phyloP scores from a whole-genome alignment of 2,888 invertebrate species.

The Unio delphinus region DNA sequence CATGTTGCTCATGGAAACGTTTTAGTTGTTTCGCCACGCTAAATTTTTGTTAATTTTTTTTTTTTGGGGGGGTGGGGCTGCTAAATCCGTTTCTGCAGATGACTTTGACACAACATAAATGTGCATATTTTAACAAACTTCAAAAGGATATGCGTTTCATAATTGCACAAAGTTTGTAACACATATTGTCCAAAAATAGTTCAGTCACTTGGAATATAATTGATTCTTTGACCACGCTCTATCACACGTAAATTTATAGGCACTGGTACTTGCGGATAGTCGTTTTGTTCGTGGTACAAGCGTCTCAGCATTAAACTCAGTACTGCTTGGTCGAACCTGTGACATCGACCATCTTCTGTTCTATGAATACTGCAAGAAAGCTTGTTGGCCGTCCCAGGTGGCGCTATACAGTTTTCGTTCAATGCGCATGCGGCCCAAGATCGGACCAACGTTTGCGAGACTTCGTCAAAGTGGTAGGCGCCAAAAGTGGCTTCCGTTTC shows the following conservation, averaged over 20 bases:
- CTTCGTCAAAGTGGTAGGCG: constrained; percentile 26
- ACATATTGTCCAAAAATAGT: no score
- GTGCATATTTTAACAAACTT: no score
- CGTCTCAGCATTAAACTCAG: constrained; percentile 30
- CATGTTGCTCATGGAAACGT: no score
- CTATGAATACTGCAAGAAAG: constrained; percentile 10
- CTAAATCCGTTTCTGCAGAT: no score
- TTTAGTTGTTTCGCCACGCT: no score
- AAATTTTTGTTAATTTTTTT: no score
- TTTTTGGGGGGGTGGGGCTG: no score
- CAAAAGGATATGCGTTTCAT: no score
- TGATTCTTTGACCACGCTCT: constrained; percentile 19
- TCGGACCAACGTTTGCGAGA: constrained; percentile 21
- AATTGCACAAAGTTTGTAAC: no score
- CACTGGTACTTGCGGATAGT: constrained; percentile 22
- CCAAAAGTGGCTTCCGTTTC: constrained; percentile 34
- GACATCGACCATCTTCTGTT: constrained; percentile 27
- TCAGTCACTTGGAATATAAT: constrained; percentile 15
- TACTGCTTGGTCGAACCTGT: constrained; percentile 40
- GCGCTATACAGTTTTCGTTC: constrained; percentile 22
- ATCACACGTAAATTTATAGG: constrained; percentile 28
- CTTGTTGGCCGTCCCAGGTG: constrained; percentile 11
- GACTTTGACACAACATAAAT: no score
- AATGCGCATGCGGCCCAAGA: constrained; percentile 33
- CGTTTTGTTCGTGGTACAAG: constrained; percentile 28